A percentile compares a stretch with the other conserved stretches of the same genome.
phyloP scores from a whole-genome alignment of 2,797 vertebrate species.

The Aythya fuligula region DNA sequence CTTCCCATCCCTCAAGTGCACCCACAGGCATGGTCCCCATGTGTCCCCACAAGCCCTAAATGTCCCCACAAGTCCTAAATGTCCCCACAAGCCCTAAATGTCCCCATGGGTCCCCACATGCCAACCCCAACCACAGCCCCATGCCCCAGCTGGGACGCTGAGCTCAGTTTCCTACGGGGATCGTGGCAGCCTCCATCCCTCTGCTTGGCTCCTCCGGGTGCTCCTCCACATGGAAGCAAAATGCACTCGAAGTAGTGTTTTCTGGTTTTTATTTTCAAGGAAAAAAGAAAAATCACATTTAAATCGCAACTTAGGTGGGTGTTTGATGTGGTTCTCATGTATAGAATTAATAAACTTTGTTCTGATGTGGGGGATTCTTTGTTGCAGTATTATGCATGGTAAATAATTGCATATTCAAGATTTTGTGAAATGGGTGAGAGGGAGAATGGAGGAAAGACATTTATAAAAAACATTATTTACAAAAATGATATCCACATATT shows the following conservation, averaged over 20 bases:
- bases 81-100: background rate
- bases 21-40: fast-evolving
- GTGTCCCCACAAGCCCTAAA: fast-evolving
- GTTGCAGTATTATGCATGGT: conserved; percentile 75
- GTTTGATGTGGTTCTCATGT: conserved; percentile 82
- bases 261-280: conserved; percentile 84
- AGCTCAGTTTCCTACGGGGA: background rate
- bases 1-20: background rate
- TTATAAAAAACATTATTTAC: conserved; percentile 83
- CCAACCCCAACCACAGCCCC: fast-evolving
- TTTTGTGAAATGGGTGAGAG: conserved; percentile 72
- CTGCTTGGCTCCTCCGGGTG: fast-evolving
- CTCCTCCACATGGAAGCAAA: background rate
- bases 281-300: conserved; percentile 77
- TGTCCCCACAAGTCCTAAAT: too few relatives aligned
- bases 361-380: conserved; percentile 81
- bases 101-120: background rate
- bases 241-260: conserved; percentile 21
- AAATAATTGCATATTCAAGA: conserved; percentile 92
- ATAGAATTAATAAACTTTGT: conserved; percentile 83
- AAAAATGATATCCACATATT: conserved; percentile 74
- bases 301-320: conserved; percentile 79
- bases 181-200: fast-evolving
- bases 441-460: conserved; percentile 70
- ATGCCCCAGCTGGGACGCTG: background rate